These are phyloP conservation scores for Anoplopoma fimbria DNA, from an alignment of 2,113 vertebrate genomes.

Conservation along the genomic window DNA sequence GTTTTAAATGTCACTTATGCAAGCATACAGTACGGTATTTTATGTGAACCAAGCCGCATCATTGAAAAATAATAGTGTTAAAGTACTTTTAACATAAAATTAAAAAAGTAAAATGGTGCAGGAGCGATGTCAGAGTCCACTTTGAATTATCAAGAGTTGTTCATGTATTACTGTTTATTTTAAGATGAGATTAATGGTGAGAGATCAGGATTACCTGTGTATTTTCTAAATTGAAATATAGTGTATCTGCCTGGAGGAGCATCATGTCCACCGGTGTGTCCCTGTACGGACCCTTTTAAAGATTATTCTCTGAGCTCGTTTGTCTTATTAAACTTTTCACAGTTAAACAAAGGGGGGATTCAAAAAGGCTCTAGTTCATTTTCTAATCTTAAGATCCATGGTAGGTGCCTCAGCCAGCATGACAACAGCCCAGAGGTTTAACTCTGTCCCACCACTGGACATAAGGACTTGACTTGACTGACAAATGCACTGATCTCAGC, in stretches of 20 bases:
- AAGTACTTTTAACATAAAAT: too few species aligned
- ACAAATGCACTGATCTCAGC: constrained; percentile 63
- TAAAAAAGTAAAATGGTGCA: too few species aligned
- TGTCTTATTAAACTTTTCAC: constrained; percentile 15
- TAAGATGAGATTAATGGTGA: neutral
- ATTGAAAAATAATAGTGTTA: too few species aligned
- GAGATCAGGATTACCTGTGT: neutral
- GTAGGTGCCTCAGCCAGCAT: constrained; percentile 5
- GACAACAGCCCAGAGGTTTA: constrained; percentile 45
- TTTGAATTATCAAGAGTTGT: neutral
- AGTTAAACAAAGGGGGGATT: constrained; percentile 9
- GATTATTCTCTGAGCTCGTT: constrained; percentile 1
- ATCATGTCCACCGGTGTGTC: neutral
- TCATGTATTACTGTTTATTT: neutral
- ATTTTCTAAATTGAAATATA: constrained; percentile 16
- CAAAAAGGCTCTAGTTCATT: constrained; percentile 11
- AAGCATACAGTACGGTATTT: neutral
- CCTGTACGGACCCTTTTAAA: constrained; percentile 1
- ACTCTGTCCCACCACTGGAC: constrained; percentile 33
- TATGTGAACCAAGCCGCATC: neutral
- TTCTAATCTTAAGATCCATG: constrained; percentile 28
- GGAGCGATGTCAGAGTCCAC: neutral
- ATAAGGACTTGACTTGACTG: constrained; percentile 58
- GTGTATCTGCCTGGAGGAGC: neutral
- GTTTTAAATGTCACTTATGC: constrained; percentile 18